Evolutionary conservation across 2,113 vertebrate genomes (phyloP), one percentile per base, ranked within the genome.

Genomic region (Scartelaos histophorus): DNA sequence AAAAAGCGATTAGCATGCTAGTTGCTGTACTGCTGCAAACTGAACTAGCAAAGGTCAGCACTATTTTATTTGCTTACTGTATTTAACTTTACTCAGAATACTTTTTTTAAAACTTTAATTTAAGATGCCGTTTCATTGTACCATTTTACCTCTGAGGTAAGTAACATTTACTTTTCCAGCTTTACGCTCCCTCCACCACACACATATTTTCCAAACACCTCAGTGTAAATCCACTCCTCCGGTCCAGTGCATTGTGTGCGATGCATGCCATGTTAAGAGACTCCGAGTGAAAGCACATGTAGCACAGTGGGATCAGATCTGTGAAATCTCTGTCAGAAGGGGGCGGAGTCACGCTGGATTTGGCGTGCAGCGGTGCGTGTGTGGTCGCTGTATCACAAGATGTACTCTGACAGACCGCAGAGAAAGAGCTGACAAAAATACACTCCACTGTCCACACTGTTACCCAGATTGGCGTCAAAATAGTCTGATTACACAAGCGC

Each of bases 381-480:
- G 83, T 64, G 75, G 78, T 81, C 78, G 83, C 68, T 58, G 60
- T 67, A 84, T 90, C 83, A 82, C 86, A 70, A 82, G 85, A 85
- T 85, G 61, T 58, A 72, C 66, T 75, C 77, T 65, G 80, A 79
- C 85, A 75, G 66, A 54, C 65, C 66, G 66, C 13, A 0, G 58
- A 68, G 49, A 68, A 69, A 76, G 69, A 81, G 69, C 79, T 81
- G 74, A 81, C 72, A 78, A 34, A 76, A 61, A 71, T 22, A 19
- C 45, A 69, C 72, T 71, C 53, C 71, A 60, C 66, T 58, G 82
- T 57, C 13, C 47, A 7, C 58, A 76, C 15, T 70, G 13, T 38
- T 19, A 69, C 29, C 17, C 19, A 47, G 53, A 67, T 35, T 56
- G 66, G 73, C 60, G 45, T 79, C 74, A 81, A 64, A 80, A 66